Conservation (phyloP, 2,888 invertebrate species). For the Venusia cambrica region DNA sequence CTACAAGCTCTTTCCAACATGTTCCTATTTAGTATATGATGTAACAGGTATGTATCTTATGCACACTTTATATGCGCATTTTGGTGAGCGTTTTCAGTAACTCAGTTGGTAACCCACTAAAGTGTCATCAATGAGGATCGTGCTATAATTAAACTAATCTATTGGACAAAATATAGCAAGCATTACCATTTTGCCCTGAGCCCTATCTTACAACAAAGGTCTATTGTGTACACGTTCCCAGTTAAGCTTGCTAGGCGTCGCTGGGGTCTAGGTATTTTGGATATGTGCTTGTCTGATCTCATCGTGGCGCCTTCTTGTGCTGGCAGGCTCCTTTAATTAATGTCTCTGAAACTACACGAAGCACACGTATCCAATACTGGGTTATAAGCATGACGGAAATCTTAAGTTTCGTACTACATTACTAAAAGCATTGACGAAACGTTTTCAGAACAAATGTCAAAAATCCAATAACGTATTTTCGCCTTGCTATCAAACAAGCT, state of each 20-base stretch:
- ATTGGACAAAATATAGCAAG: constrained; percentile 52
- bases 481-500: no score
- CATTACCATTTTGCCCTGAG: constrained; percentile 41
- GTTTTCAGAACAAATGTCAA: no score
- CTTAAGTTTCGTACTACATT: constrained; percentile 43
- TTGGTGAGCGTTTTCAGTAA: no score
- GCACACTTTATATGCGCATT: no score
- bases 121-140: constrained; percentile 30
- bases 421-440: no score
- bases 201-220: constrained; percentile 30
- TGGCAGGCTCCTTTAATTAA: constrained; percentile 76
- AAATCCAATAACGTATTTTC: no score
- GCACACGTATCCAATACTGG: constrained; percentile 54
- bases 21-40: no score
- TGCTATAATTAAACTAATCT: constrained; percentile 65
- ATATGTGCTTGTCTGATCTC: constrained; percentile 58
- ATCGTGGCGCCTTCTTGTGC: constrained; percentile 67
- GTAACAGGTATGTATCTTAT: no score
- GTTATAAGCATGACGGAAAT: constrained; percentile 52
- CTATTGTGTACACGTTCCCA: constrained; percentile 28
- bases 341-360: constrained; percentile 60
- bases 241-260: constrained; percentile 29
- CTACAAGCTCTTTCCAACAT: no score
- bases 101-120: no score
- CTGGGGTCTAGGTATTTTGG: constrained; percentile 49